Evolutionary conservation across 2,113 vertebrate species (phyloP).

Genomic region (Myiozetetes cayanensis): DNA sequence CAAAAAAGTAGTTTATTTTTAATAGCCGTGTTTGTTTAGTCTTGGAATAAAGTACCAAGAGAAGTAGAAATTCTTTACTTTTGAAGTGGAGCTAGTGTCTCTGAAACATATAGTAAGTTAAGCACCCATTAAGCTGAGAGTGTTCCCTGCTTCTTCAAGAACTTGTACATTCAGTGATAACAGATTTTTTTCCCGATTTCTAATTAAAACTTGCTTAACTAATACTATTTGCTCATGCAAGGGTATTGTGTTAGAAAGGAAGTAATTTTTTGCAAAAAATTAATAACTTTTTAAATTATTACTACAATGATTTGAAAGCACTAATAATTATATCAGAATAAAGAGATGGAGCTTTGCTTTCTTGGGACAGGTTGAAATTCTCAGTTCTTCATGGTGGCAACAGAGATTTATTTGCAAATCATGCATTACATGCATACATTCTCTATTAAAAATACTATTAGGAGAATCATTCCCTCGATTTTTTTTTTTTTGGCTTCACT

Average conservation of each 20-base stretch:
- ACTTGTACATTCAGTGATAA: neutral
- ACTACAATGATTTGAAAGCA: neutral
- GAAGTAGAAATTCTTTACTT: neutral
- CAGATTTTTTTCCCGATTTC: neutral
- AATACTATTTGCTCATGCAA: neutral
- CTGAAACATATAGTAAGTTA: neutral
- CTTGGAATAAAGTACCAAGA: neutral
- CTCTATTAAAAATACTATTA: neutral
- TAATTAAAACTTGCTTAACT: neutral
- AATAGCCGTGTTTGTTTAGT: neutral
- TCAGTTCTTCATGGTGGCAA: neutral
- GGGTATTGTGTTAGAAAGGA: neutral
- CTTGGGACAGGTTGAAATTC: neutral
- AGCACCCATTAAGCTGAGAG: neutral
- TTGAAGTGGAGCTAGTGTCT: neutral
- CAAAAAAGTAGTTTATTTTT: neutral
- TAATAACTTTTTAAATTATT: neutral
- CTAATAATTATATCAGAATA: neutral
- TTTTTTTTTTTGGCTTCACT: neutral
- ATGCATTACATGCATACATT: fast-evolving
- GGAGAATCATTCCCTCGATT: neutral
- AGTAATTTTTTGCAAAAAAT: fast-evolving
- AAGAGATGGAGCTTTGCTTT: neutral
- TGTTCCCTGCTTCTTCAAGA: neutral
- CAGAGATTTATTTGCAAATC: neutral